These are phyloP conservation scores for Campylomormyrus tamandua DNA, from an alignment of 2,113 vertebrate genomes.

Conservation along the genomic window DNA sequence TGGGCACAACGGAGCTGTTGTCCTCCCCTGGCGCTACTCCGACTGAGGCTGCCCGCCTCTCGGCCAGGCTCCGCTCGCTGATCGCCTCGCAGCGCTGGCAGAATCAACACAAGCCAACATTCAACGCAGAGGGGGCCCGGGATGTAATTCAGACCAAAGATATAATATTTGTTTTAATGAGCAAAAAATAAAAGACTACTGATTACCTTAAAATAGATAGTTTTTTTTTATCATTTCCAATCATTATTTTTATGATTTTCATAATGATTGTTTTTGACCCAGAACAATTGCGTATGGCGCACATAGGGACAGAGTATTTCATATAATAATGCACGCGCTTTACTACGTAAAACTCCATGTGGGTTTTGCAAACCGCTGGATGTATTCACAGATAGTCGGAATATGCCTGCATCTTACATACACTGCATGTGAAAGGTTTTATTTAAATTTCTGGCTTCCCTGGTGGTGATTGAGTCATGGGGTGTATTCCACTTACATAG, in stretches of 20 bases:
- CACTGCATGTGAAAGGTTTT: neutral
- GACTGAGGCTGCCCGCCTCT: slow-evolving; percentile 1
- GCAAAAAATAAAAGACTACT: neutral
- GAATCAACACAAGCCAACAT: slow-evolving; percentile 4
- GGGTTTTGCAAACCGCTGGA: neutral
- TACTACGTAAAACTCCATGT: neutral
- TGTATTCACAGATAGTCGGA: neutral
- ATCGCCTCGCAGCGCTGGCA: neutral
- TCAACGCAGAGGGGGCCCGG: neutral
- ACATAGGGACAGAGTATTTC: neutral
- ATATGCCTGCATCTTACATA: neutral
- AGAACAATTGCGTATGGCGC: neutral
- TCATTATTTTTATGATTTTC: neutral
- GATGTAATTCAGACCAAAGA: neutral
- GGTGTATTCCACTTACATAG: neutral
- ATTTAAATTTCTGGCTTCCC: neutral
- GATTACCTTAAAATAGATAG: neutral
- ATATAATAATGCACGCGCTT: neutral
- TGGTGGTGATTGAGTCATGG: neutral
- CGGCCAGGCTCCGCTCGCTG: neutral
- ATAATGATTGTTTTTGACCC: neutral
- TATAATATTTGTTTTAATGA: neutral
- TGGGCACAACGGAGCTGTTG: slow-evolving; percentile 32
- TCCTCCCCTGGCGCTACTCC: slow-evolving; percentile 1
- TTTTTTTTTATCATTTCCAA: neutral